Base-by-base conservation (phyloP, 1,140 invertebrate species). In the Apis mellifera region DNA sequence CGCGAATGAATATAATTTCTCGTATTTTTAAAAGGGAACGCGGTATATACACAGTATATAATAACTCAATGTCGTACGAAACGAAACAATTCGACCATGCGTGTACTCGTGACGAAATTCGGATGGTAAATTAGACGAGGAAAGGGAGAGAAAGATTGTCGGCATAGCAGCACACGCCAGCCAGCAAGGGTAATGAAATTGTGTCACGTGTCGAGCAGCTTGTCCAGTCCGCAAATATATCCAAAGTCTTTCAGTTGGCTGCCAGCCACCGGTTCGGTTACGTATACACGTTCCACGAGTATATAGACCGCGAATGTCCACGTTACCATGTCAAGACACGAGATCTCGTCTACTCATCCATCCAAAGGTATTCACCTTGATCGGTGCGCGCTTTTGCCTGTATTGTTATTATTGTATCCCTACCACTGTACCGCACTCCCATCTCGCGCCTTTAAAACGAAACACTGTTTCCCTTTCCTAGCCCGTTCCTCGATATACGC, bases 161-260 rank as follows among this genome's bases (percentile, higher is more conserved):
- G 62, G 21, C 62, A 8, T 75, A 52, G 64, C 74, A 17, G 50
- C 50, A n/a, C 54, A 32, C 55, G 76, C 21, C 42, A 26, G 76
- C 21, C 42, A 26, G 23, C 78, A 73, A 73, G 70, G 62, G 71
- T 66, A 75, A 75, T 42, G 79, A 75, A 81, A 81, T 75, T 81
- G 79, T 81, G 79, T 72, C 79, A 68, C 69, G 69, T 69, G 82
- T 72, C 80, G 79, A 52, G 82, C 69, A 26, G 69, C 55, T 84
- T 80, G 88, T 88, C 84, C 86, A 88, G 86, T 78, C 85, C 86
- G 85, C 83, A 87, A 89, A 89, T 88, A 88, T 85, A 74, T 74
- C 86, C 83, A 81, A 86, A 88, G 87, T 87, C 84, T 89, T 23
- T 57, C 81, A 83, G 83, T 88, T 90, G 86, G 90, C 89, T 84